Percentiles rank a stretch among this genome's conserved stretches.
These are phyloP conservation scores for Plecturocebus donacophilus DNA, from an alignment of 2,113 vertebrate genomes.

Conservation along the genomic window DNA sequence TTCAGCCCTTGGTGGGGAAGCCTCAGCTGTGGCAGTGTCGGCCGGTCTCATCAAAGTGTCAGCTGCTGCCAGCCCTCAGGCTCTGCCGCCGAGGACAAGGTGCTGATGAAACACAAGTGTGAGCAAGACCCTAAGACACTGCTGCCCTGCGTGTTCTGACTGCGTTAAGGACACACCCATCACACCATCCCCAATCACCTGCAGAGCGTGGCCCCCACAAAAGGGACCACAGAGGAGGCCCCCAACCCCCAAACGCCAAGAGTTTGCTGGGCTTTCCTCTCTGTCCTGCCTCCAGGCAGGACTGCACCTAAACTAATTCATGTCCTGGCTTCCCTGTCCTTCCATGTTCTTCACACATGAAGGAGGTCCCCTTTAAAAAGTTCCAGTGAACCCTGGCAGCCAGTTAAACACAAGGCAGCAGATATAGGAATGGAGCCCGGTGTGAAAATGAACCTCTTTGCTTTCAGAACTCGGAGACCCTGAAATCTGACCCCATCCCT, in stretches of 20 bases:
- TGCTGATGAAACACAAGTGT: not conserved
- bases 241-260: rapidly evolving
- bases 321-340: rapidly evolving
- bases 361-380: rapidly evolving
- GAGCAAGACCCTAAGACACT: not conserved
- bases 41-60: slow-evolving; percentile 18
- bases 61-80: slow-evolving; percentile 41
- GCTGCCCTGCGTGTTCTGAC: rapidly evolving
- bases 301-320: rapidly evolving
- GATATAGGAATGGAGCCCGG: rapidly evolving
- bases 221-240: rapidly evolving
- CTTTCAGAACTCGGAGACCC: not conserved
- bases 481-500: not conserved
- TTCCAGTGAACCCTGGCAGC: rapidly evolving
- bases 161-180: rapidly evolving
- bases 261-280: not conserved
- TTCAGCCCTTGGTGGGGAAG: slow-evolving; percentile 59
- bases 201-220: rapidly evolving
- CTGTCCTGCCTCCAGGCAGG: not conserved
- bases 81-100: slow-evolving; percentile 38
- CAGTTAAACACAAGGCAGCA: rapidly evolving
- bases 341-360: rapidly evolving
- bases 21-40: slow-evolving; percentile 34
- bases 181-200: rapidly evolving
- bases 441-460: not conserved